These are phyloP conservation scores for Eriocheir sinensis DNA, from an alignment of 1,140 invertebrate species.

Conservation along the genomic window DNA sequence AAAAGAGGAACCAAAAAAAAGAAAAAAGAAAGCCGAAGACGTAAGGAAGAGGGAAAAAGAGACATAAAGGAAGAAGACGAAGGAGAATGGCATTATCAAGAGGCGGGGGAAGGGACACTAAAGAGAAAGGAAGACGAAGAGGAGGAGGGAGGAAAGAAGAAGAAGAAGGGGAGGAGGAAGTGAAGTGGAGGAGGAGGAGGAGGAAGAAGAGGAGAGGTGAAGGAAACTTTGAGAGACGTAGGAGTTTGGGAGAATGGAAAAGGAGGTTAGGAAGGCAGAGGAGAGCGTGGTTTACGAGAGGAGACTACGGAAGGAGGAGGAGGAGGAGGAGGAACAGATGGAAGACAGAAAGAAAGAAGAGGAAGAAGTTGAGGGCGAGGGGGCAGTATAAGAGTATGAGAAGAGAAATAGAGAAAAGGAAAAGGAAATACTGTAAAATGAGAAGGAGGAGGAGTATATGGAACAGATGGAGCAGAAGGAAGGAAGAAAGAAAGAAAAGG, in stretches of 20 bases:
- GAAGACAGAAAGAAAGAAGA: background rate
- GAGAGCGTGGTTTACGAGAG: background rate
- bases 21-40: no score
- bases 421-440: no score
- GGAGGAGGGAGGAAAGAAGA: background rate
- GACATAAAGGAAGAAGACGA: background rate
- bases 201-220: constrained; percentile 19
- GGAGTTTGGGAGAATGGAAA: background rate
- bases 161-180: constrained; percentile 28
- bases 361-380: background rate
- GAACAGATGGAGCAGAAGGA: no score
- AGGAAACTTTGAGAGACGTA: background rate
- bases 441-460: no score
- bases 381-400: no score
- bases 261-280: background rate
- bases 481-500: no score
- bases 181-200: background rate
- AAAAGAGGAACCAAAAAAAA: background rate
- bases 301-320: background rate
- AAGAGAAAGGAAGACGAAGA: background rate
- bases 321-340: background rate
- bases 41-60: background rate
- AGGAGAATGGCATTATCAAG: no score
- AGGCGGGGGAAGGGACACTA: background rate
- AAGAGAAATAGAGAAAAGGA: no score